Evolutionary conservation across 2,113 vertebrate genomes (phyloP).

Genomic region (Cavia porcellus): DNA sequence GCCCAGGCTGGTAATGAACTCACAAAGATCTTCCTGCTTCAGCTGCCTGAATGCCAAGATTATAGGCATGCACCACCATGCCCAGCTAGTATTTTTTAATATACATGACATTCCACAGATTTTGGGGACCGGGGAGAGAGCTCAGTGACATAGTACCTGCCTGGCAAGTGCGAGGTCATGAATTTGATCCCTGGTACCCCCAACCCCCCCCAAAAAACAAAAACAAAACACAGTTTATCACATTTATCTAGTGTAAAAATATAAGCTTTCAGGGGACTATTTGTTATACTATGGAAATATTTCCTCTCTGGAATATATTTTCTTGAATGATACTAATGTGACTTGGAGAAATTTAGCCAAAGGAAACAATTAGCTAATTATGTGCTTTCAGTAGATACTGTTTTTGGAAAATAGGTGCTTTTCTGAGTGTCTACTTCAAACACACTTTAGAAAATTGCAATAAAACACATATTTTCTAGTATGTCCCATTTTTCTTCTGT

Average conservation of each 20-base stretch:
- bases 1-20: too few species aligned
- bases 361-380: not conserved
- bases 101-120: not conserved
- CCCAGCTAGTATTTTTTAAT: not conserved
- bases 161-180: too few species aligned
- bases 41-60: too few species aligned
- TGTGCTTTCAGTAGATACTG: not conserved
- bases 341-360: not conserved
- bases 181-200: too few species aligned
- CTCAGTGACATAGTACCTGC: too few species aligned
- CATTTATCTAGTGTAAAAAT: not conserved
- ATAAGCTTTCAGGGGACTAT: not conserved
- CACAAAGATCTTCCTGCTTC: too few species aligned
- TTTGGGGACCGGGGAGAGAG: too few species aligned
- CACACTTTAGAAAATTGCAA: not conserved
- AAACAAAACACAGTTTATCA: not conserved
- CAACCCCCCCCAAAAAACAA: too few species aligned
- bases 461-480: not conserved
- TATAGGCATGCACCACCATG: too few species aligned
- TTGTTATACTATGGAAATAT: not conserved
- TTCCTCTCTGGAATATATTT: conserved; percentile 32
- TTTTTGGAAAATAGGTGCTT: conserved; percentile 59
- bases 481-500: not conserved
- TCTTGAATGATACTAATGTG: not conserved
- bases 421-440: not conserved